A percentile compares a stretch with the other conserved stretches of the same genome.
These are phyloP conservation scores for Sebastes trivittatus DNA, from an alignment of 2,797 vertebrate genomes.

Conservation along the genomic window DNA sequence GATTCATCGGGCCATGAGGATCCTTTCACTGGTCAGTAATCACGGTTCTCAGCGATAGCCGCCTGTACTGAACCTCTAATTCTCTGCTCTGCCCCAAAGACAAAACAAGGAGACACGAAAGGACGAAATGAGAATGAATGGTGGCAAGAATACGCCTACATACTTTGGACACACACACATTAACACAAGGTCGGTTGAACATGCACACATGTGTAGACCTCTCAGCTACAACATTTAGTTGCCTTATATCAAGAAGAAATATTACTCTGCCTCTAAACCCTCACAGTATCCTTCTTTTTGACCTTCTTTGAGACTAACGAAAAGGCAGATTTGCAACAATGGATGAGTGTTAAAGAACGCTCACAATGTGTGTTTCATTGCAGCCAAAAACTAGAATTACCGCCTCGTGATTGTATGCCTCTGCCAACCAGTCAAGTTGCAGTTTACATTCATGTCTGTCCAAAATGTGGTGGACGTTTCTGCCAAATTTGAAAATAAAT, in stretches of 20 bases:
- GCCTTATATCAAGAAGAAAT: not conserved
- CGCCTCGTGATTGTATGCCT: no score
- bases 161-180: not conserved
- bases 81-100: constrained; percentile 3
- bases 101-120: constrained; percentile 12
- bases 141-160: not conserved
- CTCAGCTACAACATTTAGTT: not conserved
- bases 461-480: no score
- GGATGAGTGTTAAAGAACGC: not conserved
- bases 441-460: no score
- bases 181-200: not conserved
- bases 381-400: not conserved
- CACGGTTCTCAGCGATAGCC: constrained; percentile 21
- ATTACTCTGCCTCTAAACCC: not conserved
- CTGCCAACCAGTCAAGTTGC: no score
- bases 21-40: constrained; percentile 66
- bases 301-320: no score
- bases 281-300: not conserved
- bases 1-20: constrained; percentile 36
- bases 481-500: no score
- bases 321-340: not conserved
- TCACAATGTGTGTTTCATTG: not conserved
- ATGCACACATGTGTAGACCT: not conserved
- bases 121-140: not conserved
- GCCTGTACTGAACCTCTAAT: constrained; percentile 18